Conservation (phyloP, 1,140 invertebrate species). For the Cardiocondyla obscurior region DNA sequence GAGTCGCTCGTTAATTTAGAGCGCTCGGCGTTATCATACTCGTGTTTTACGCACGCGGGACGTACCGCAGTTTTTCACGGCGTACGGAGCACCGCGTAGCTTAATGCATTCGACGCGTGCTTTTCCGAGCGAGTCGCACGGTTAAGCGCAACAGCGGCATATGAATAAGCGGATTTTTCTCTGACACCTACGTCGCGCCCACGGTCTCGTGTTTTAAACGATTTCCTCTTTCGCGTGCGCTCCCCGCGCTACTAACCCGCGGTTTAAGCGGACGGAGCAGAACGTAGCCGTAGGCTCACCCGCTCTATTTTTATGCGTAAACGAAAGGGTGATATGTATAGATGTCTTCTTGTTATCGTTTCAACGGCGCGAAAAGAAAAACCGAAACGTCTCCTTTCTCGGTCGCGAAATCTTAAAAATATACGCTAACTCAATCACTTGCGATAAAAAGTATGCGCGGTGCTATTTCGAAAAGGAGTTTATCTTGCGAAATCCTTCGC, state of each 20-base stretch:
- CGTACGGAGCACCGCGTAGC: neutral
- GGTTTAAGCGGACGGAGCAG: neutral
- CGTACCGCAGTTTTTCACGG: conserved; percentile 14
- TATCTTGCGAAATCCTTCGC: conserved; percentile 11
- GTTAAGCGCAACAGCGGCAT: conserved; percentile 44
- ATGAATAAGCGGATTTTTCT: conserved; percentile 52
- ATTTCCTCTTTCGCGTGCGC: neutral
- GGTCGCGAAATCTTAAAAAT: neutral
- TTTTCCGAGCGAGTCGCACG: conserved; percentile 3
- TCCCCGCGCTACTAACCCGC: neutral
- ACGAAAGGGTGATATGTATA: neutral
- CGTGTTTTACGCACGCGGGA: neutral
- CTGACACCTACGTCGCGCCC: neutral
- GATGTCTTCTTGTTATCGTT: neutral
- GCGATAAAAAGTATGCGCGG: neutral
- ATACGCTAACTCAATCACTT: neutral
- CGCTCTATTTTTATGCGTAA: conserved; percentile 13
- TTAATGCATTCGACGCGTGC: conserved; percentile 45
- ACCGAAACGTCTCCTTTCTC: neutral
- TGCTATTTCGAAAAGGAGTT: neutral
- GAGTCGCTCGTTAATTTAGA: conserved; percentile 45
- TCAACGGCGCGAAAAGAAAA: neutral
- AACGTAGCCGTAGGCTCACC: neutral
- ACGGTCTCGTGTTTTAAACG: conserved; percentile 2
- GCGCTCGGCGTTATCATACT: conserved; percentile 20